Base-by-base conservation (phyloP, 2,797 vertebrate species). In the Loris lydekkerianus region DNA sequence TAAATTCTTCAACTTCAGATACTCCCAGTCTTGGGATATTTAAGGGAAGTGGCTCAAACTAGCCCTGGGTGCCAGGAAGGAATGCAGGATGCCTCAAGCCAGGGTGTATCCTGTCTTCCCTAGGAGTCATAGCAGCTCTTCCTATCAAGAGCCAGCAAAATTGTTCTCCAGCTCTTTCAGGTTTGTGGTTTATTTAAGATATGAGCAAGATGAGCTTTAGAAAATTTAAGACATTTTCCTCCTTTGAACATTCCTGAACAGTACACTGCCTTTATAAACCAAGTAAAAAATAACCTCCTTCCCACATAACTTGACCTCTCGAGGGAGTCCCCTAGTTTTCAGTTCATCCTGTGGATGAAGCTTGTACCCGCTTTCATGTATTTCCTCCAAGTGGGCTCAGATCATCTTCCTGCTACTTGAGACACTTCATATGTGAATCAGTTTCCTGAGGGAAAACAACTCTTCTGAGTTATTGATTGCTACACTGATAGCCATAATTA, bases 141-240 rank as follows among this genome's bases (percentile, higher is more conserved):
- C 3, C 17, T 67, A 23, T 46, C 18, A 83, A 65, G 10, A 76
- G 49, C 21, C 73, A 23, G 91, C 37, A 13, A 95, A 85, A 65
- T 73, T 93, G 23, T 63, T 92, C 43, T 94, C 56, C 2, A 72
- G 25, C 21, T 76, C 89, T 56, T 88, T 95, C 58, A 87, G 73
- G 15, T 53, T 56, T 82, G 53, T 63, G 31, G 6, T 49, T 86
- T 94, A 73, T 86, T 93, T 61, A 96, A 94, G 49, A 87, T 5
- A 60, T 15, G 46, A 93, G 9, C 18, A 65, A 73, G 34, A 17
- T 27, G 20, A 37, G 1, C 25, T 87, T 92, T 63, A 63, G 85
- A 65, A 60, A 46, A 77, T 63, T 43, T 23, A 77, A 23, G 58
- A 69, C 1, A 60, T 81, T 29, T 73, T 67, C 43, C 70, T 76